Conservation (phyloP, 2,113 vertebrate genomes). For the Strix uralensis region DNA sequence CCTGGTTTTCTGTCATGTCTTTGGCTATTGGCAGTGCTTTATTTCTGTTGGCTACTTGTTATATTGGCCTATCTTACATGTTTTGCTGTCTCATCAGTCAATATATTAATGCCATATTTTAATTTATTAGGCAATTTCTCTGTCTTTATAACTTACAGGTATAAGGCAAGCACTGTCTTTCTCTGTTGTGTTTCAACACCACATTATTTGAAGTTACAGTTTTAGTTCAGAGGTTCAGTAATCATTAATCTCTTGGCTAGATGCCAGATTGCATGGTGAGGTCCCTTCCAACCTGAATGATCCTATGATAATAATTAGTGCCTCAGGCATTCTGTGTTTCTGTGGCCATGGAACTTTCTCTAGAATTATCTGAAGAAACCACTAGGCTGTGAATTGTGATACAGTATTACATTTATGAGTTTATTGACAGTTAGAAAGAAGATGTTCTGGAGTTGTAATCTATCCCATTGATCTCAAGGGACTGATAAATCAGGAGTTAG, state of each 20-base stretch:
- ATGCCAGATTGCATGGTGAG: neutral
- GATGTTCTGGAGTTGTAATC: neutral
- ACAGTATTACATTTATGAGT: neutral
- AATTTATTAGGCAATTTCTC: neutral
- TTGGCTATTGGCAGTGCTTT: neutral
- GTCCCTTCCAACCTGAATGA: neutral
- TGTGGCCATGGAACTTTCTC: neutral
- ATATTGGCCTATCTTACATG: neutral
- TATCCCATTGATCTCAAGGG: neutral
- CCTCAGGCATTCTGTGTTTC: neutral
- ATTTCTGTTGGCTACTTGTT: neutral
- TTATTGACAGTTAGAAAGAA: neutral
- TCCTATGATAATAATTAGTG: neutral
- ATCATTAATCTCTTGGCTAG: neutral
- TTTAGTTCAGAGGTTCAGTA: neutral
- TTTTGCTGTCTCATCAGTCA: neutral
- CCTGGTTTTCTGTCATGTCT: neutral
- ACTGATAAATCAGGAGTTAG: neutral
- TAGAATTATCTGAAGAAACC: neutral
- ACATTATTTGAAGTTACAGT: neutral
- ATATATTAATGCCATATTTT: neutral
- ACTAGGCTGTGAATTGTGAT: neutral
- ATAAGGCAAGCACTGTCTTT: neutral
- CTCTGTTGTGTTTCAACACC: neutral
- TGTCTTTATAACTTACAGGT: neutral